These are phyloP conservation scores for Troides aeacus DNA, from an alignment of 2,888 invertebrate genomes.

Conservation along the genomic window DNA sequence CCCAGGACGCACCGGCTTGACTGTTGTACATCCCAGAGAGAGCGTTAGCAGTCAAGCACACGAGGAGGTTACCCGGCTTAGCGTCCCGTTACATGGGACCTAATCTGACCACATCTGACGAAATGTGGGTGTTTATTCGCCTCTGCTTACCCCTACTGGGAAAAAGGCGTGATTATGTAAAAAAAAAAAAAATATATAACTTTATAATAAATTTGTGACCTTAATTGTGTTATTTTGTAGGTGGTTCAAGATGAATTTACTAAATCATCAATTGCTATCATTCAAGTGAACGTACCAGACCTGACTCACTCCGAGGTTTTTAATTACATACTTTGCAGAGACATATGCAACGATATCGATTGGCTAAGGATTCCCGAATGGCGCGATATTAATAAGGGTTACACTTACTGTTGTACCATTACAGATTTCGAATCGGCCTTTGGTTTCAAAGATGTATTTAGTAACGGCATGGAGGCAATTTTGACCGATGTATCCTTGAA, in stretches of 20 bases:
- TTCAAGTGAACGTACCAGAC: slow-evolving; percentile 57
- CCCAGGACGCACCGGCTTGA: no score
- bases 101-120: no score
- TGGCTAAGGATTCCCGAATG: slow-evolving; percentile 50
- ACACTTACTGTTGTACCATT: slow-evolving; percentile 51
- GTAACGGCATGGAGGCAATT: slow-evolving; percentile 27
- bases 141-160: no score
- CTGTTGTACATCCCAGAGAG: no score
- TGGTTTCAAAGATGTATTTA: slow-evolving; percentile 36
- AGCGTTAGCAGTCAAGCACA: no score
- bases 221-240: slow-evolving; percentile 35
- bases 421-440: slow-evolving; percentile 47
- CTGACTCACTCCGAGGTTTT: slow-evolving; percentile 36
- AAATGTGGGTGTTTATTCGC: no score
- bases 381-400: slow-evolving; percentile 45
- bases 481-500: slow-evolving; percentile 23
- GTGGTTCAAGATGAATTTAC: slow-evolving; percentile 48
- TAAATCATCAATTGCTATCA: slow-evolving; percentile 48
- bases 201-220: neutral
- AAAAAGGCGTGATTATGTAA: no score
- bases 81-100: no score
- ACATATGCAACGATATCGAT: slow-evolving; percentile 45
- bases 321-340: slow-evolving; percentile 43
- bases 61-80: no score
- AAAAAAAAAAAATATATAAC: no score